Evolutionary conservation across 2,888 invertebrate species (phyloP).

Genomic region (Ecliptopera silaceata): DNA sequence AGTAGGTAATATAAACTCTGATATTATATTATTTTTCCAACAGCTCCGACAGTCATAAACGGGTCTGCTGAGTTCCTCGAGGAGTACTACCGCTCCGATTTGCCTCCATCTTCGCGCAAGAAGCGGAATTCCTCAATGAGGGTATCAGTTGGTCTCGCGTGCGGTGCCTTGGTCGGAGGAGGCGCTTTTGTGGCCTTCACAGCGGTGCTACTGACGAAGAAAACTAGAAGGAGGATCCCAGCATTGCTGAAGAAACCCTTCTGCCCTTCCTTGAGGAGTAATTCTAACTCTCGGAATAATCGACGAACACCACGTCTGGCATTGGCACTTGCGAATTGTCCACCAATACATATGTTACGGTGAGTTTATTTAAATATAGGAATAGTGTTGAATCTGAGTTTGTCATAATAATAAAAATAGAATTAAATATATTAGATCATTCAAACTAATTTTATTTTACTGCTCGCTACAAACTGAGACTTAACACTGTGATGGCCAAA

Average conservation of each 20-base stretch:
- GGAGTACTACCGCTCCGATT: slow-evolving; percentile 83
- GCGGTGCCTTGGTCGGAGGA: slow-evolving; percentile 76
- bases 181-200: slow-evolving; percentile 84
- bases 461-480: too few species aligned
- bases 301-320: slow-evolving; percentile 73
- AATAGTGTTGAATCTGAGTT: not conserved
- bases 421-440: too few species aligned
- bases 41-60: slow-evolving; percentile 83
- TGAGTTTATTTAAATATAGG: slow-evolving; percentile 36
- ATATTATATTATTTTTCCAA: slow-evolving; percentile 36
- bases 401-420: too few species aligned
- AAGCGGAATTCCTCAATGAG: slow-evolving; percentile 78
- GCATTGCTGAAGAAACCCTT: slow-evolving; percentile 76
- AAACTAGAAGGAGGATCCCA: slow-evolving; percentile 66
- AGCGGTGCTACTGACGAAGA: slow-evolving; percentile 85
- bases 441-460: too few species aligned
- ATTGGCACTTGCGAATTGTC: slow-evolving; percentile 71
- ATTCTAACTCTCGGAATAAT: slow-evolving; percentile 67
- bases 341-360: slow-evolving; percentile 76
- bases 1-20: too few species aligned
- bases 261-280: slow-evolving; percentile 68
- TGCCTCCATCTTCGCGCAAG: slow-evolving; percentile 67
- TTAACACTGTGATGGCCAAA: too few species aligned
- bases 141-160: slow-evolving; percentile 71
- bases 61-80: slow-evolving; percentile 84